Evolutionary conservation across 2,888 invertebrate species (phyloP), one percentile per base, ranked within the genome.

Genomic region (Orthonychiurus folsomi): DNA sequence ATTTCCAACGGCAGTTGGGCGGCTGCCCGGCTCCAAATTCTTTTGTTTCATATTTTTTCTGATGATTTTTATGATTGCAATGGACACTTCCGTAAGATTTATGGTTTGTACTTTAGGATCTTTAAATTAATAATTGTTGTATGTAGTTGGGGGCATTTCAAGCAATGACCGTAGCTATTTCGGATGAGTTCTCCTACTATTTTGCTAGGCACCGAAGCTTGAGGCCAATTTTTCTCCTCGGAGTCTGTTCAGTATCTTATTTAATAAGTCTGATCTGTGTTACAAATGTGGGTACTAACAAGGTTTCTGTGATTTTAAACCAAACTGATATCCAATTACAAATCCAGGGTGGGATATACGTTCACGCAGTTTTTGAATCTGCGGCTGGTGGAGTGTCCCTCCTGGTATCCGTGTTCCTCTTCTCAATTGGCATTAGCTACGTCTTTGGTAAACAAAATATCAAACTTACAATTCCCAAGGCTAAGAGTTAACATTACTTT

Each of bases 1-100:
- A 5, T 52, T 52, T 23, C 52, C 52, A 52, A 20, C 20, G 20
- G 52, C 52, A 23, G 20, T 52, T 9, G 52, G 52, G n/a, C 5
- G 52, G n/a, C n/a, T 52, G n/a, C 52, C 52, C 9, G 52, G 52
- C 9, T n/a, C 52, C n/a, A 52, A 52, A 9, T 52, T 52, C 52
- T 52, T 52, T 23, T 20, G 12, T 20, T 52, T 52, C 52, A 52
- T 52, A 12, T 52, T 52, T n/a, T 52, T 52, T 20, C 52, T 52
- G 9, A 20, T 52, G 20, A 5, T 52, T 9, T 52, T 52, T 52
- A 5, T 52, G 9, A 52, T 52, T 52, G 52, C 12, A n/a, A 52
- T 52, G 5, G 52, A 52, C 52, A 52, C 9, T n/a, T 12, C 9
- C 21, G 52, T 52, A 52, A 52, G n/a, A n/a, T n/a, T 23, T 23